Percentiles rank a stretch among this genome's conserved stretches.
These are phyloP conservation scores for Azemiops feae DNA, from an alignment of 2,113 vertebrate genomes.

Conservation along the genomic window DNA sequence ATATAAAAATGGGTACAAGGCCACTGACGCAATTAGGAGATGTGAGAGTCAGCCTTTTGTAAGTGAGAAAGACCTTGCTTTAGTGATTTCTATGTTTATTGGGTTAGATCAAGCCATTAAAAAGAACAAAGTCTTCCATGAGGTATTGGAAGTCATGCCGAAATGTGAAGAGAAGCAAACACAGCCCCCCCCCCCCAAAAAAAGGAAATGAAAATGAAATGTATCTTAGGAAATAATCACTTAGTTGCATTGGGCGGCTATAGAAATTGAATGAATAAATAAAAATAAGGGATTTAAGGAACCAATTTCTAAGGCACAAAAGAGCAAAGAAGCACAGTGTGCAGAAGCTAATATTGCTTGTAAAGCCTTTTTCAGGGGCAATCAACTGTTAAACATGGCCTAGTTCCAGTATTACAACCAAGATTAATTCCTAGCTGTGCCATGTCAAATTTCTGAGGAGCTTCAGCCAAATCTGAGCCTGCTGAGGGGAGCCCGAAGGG, in stretches of 20 bases:
- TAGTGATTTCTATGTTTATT: background rate
- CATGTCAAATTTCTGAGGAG: background rate
- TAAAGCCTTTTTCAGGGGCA: background rate
- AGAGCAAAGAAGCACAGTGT: background rate
- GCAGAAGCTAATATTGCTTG: background rate
- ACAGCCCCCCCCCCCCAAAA: background rate
- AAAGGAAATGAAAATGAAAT: background rate
- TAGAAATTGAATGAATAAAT: background rate
- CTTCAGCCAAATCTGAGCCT: background rate
- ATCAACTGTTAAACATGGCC: background rate
- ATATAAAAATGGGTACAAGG: background rate
- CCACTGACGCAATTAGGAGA: background rate
- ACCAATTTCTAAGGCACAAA: background rate
- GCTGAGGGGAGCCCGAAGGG: background rate
- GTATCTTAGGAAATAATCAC: background rate
- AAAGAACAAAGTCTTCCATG: background rate
- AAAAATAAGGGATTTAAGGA: background rate
- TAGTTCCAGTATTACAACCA: background rate
- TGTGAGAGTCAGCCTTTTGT: background rate
- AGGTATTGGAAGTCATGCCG: background rate
- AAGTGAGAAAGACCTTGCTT: background rate
- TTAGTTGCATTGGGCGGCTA: background rate
- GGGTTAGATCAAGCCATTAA: background rate
- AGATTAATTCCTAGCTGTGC: background rate
- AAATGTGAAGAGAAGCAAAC: background rate